phyloP scores from a whole-genome alignment of 53 echinoderm and acorn worm genomes.

The Holothuria leucospilota region DNA sequence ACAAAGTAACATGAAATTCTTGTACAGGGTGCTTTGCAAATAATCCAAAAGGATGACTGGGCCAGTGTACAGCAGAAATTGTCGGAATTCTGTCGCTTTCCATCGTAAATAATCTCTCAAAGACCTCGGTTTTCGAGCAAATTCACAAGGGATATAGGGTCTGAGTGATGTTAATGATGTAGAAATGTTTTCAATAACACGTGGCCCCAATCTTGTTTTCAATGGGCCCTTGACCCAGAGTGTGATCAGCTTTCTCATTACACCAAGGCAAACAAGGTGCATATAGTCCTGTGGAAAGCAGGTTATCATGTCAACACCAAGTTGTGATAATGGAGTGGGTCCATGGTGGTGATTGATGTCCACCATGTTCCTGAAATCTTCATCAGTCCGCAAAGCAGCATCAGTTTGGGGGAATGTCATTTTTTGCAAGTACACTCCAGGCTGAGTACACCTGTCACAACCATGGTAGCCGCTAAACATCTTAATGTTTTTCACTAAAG shows the following conservation, averaged over 20 bases:
- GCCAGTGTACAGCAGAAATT: constrained; percentile 65
- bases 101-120: constrained; percentile 35
- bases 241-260: constrained; percentile 19
- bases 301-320: constrained; percentile 11
- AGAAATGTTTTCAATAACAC: constrained; percentile 19
- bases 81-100: constrained; percentile 59
- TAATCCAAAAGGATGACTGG: constrained; percentile 2
- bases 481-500: constrained; percentile 50
- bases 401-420: constrained; percentile 51
- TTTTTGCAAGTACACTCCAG: constrained; percentile 21
- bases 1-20: constrained; percentile 47
- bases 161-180: constrained; percentile 26
- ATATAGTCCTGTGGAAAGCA: constrained; percentile 42
- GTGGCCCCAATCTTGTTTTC: constrained; percentile 33
- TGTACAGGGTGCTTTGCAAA: constrained; percentile 1
- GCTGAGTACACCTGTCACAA: constrained; percentile 57
- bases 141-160: constrained; percentile 42
- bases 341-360: constrained; percentile 38
- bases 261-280: constrained; percentile 55
- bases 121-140: constrained; percentile 47
- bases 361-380: neutral
- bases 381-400: constrained; percentile 44
- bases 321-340: constrained; percentile 7
- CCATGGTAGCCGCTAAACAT: constrained; percentile 44
- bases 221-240: constrained; percentile 44